Percentiles rank a stretch among this genome's conserved stretches.
These are phyloP conservation scores for Gymnogyps californianus DNA, from an alignment of 2,113 vertebrate species.

Conservation along the genomic window DNA sequence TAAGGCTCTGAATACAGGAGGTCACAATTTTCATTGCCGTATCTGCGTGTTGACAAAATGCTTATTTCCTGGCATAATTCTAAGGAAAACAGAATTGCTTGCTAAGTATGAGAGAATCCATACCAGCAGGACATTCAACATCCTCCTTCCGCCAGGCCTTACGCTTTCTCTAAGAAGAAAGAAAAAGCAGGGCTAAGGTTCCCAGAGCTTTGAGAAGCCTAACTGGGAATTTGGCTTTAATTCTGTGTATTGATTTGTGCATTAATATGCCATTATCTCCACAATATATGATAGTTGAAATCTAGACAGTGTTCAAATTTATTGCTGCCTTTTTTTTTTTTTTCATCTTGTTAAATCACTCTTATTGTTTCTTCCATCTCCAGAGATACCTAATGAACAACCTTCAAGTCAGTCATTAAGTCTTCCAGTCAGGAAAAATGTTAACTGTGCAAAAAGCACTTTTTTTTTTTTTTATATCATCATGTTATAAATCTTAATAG, in stretches of 20 bases:
- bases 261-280: constrained; percentile 45
- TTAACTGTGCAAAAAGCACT: background rate
- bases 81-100: background rate
- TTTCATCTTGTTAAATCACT: background rate
- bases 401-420: background rate
- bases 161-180: background rate
- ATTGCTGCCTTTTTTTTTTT: background rate
- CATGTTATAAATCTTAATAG: background rate
- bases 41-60: background rate
- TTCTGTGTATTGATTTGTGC: constrained; percentile 14
- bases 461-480: background rate
- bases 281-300: background rate
- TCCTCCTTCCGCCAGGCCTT: background rate
- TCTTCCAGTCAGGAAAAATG: background rate
- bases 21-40: background rate
- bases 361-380: constrained; percentile 2
- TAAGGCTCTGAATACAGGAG: background rate
- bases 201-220: background rate
- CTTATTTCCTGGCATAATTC: background rate
- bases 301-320: background rate
- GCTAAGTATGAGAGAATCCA: accelerated
- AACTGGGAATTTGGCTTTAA: background rate
- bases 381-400: background rate
- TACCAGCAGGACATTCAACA: background rate
- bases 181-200: background rate